Evolutionary conservation across 2,113 vertebrate species (phyloP).

Genomic region (Saguinus imperator): DNA sequence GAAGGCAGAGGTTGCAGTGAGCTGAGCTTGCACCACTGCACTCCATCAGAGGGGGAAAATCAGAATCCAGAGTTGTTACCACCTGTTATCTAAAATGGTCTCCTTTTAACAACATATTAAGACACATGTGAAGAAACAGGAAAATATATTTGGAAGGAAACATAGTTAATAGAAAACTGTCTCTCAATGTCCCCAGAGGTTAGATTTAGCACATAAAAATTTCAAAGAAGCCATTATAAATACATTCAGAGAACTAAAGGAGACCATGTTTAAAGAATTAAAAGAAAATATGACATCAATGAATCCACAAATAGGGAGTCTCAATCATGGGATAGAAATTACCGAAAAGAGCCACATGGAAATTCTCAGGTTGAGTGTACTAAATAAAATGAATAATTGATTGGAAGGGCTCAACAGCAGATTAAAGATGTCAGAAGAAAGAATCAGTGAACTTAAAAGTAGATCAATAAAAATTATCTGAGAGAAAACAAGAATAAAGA

Average conservation of each 20-base stretch:
- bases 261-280: neutral
- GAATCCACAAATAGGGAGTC: neutral
- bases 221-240: neutral
- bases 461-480: neutral
- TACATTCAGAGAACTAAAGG: neutral
- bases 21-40: no score
- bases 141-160: neutral
- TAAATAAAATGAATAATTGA: neutral
- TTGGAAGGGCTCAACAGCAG: neutral
- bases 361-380: neutral
- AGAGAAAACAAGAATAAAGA: neutral
- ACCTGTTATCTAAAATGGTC: neutral
- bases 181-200: neutral
- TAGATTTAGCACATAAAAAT: neutral
- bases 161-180: neutral
- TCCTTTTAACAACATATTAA: neutral
- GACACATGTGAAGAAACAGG: neutral
- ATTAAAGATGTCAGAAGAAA: neutral
- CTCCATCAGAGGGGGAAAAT: neutral
- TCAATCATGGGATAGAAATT: neutral
- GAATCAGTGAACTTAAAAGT: neutral
- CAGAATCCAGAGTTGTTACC: neutral
- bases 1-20: no score
- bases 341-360: neutral
- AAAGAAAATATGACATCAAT: neutral